Evolutionary conservation across 1,140 invertebrate species (phyloP), one percentile per base, ranked within the genome.

Genomic region (Pogonomyrmex barbatus): DNA sequence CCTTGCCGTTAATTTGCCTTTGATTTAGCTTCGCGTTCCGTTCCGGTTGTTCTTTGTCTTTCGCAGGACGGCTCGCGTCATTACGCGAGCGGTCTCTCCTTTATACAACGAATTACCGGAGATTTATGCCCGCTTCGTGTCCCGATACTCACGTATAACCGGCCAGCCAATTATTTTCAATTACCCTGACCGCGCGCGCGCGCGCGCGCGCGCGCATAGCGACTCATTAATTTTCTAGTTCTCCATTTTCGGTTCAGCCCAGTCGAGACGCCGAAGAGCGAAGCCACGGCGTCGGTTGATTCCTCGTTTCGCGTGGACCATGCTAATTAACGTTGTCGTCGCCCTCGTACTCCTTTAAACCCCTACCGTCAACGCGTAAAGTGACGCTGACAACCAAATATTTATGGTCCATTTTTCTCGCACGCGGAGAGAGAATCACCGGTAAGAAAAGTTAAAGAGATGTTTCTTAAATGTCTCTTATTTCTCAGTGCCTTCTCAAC

Each of bases 81-180:
- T 90, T 90, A 88, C 87, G 65, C 86, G 68, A 88, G 79, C 58
- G 73, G 85, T 47, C 82, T 90, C 75, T 78, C 78, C 73, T 90
- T 89, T 87, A 88, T 85, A 86, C 87, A 71, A 87, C 81, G 84
- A 91, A 88, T 91, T 90, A 91, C 79, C 79, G 50, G 68, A 87
- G 89, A 88, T 90, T 90, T 91, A 90, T 90, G 87, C 87, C 39
- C 77, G 82, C 42, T 88, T 76, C 89, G 89, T 90, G 89, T 90
- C 89, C 36, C 89, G 62, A 45, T 24, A 24, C 60, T 87, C 45
- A 70, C 89, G 79, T 73, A 90, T 77, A 89, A 87, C 78, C 82
- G 75, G 45, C 33, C 73, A 56, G 70, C 89, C 89, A 90, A 91
- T 91, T 91, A 91, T 91, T 91, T 91, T 91, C 90, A 91, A 91